Evolutionary conservation across 2,797 vertebrate species (phyloP), one percentile per base, ranked within the genome.

Genomic region (Otus scops): DNA sequence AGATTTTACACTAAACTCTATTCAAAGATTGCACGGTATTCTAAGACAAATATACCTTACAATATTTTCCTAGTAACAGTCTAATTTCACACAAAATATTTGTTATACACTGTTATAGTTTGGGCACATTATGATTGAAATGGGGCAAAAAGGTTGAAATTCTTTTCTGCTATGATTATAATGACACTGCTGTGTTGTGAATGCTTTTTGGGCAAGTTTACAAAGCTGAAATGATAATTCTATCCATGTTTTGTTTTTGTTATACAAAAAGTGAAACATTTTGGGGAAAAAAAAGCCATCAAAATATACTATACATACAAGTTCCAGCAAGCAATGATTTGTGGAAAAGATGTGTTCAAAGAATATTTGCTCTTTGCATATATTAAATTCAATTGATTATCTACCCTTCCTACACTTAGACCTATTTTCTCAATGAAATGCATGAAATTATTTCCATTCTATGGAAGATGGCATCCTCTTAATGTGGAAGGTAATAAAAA

Each of bases 151-250:
- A 75, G 20, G 43, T 75, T 76, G 81, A 92, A 21, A 5, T 19
- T 76, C 84, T 82, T 94, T 47, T 91, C 73, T 88, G 32, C 59
- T 95, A 13, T 70, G 48, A 26, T 94, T 95, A 32, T 94, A 92
- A 94, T 88, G 73, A 90, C 30, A 82, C 11, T 90, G 59, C 45
- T 95, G 51, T 94, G 28, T 82, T 88, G 59, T 81, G 74, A 95
- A 95, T 92, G 71, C 11, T 89, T 96, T 97, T 95, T 16, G 21
- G 86, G 91, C 81, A 80, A 10, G 38, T 93, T 97, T 95, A 95
- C 95, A 97, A 59, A 51, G 21, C 7, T 86, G 75, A 86, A 92
- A 84, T 92, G 36, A 78, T 92, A 87, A 92, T 92, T 96, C 54
- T 68, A 48, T 77, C 17, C 56, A 88, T 2, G 2, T 91, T 64